These are phyloP conservation scores for Neodon shergylaensis DNA, from an alignment of 2,113 vertebrate species.

Conservation along the genomic window DNA sequence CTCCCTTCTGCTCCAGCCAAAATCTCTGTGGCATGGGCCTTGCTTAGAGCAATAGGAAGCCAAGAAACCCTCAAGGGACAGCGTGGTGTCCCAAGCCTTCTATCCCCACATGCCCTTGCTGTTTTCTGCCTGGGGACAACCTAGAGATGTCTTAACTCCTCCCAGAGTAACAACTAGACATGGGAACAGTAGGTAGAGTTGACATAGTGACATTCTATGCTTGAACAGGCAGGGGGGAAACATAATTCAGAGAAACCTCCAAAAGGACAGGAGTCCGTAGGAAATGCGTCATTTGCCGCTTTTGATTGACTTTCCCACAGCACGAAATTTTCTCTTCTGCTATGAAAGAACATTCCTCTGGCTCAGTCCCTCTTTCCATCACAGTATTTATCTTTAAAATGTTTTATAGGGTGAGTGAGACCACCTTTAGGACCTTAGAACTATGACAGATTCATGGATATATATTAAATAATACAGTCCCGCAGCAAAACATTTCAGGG, in stretches of 20 bases:
- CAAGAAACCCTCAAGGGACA: not conserved
- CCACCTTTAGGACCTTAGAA: constrained; percentile 53
- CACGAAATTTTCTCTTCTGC: constrained; percentile 56
- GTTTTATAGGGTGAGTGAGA: constrained; percentile 51
- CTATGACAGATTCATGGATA: not conserved
- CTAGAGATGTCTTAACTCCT: constrained; percentile 46
- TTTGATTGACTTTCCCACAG: constrained; percentile 66
- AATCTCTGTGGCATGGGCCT: not conserved
- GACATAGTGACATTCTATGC: constrained; percentile 45
- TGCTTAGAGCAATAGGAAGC: not conserved
- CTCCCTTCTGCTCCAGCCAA: not conserved
- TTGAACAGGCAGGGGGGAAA: constrained; percentile 46
- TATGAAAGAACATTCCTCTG: constrained; percentile 44
- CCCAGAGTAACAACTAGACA: constrained; percentile 29
- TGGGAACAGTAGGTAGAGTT: constrained; percentile 23
- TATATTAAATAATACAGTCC: constrained; percentile 28
- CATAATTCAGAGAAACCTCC: constrained; percentile 44
- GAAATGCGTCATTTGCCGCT: constrained; percentile 25
- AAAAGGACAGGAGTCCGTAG: constrained; percentile 17
- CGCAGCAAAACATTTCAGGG: not conserved
- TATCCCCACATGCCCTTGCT: not conserved
- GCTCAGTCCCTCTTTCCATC: not conserved
- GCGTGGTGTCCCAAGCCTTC: rapidly evolving
- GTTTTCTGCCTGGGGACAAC: not conserved
- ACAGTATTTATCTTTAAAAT: constrained; percentile 47